Percentiles rank a stretch among this genome's conserved stretches.
Evolutionary conservation across 2,113 vertebrate species (phyloP).

Genomic region (Scalopus aquaticus): DNA sequence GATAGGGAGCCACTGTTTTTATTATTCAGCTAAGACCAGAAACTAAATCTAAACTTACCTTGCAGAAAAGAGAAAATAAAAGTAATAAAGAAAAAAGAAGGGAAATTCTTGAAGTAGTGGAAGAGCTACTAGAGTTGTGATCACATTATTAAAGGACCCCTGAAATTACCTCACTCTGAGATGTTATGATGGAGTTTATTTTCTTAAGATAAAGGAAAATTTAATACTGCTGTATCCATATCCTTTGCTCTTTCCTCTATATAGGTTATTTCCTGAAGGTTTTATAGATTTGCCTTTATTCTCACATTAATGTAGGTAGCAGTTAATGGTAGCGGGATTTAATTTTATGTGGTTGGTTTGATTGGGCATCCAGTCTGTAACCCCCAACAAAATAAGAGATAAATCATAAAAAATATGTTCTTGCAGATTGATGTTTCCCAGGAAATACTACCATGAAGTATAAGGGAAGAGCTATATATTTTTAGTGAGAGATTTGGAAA

Average conservation of each 20-base stretch:
- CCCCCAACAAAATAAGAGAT: not conserved
- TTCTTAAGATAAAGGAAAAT: not conserved
- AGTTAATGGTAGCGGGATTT: not conserved
- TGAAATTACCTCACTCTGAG: not conserved
- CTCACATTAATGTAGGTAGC: not conserved
- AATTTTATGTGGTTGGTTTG: not conserved
- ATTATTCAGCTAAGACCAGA: not conserved
- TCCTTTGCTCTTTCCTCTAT: not conserved
- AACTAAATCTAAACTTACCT: constrained; percentile 24
- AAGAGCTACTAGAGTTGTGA: not conserved
- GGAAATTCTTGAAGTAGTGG: not conserved
- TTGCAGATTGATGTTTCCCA: not conserved
- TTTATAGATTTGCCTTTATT: not conserved
- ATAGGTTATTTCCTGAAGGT: not conserved
- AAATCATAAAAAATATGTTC: not conserved
- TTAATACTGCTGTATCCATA: not conserved
- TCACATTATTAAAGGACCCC: not conserved
- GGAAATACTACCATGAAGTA: not conserved
- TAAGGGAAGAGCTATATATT: not conserved
- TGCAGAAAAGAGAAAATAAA: not conserved
- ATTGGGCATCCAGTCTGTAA: not conserved
- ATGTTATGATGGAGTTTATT: not conserved
- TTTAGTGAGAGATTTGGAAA: not conserved
- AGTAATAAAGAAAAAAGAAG: not conserved
- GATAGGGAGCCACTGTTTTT: not conserved